Base-by-base conservation (phyloP, 2,797 vertebrate species). In the Coreius guichenoti region DNA sequence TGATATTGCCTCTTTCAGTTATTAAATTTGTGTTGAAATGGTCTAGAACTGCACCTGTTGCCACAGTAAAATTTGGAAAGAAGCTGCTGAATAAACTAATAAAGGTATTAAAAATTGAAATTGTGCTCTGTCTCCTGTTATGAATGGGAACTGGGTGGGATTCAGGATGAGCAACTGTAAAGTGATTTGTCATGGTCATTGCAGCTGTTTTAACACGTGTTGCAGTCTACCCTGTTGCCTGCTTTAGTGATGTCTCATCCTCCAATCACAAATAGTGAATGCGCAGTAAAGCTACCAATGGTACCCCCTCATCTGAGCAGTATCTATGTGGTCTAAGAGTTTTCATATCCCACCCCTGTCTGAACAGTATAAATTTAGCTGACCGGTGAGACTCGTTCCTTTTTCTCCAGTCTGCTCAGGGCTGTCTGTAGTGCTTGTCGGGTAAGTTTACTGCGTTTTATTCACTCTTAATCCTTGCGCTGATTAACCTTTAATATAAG, bases 31-130 rank as follows among this genome's bases (percentile, higher is more conserved):
- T 92, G 93, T 95, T 94, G 85, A 92, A 93, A 94, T 89, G 92
- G 92, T 94, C 93, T 93, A 94, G 91, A 95, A 91, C 91, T 93
- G 90, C 90, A 91, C 91, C 91, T 93, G 92, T 93, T 94, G 90
- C 92, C 93, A 95, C 94, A 92, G 91, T 91, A 88, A 88, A 92
- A 94, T 95, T 95, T 92, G 93, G 93, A 94, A 93, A 91, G 84
- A 93, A 92, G 94, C 95, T 95, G 95, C 95, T 94, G 94, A 93
- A 58, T 63, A 77, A 94, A 95, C 94, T 94, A 96, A 95, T 94
- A 95, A 95, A 95, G 92, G 88, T 94, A 94, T 92, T 92, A 93
- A 94, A 94, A 95, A 94, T 87, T 83, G 93, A 93, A 88, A 69
- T 89, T 76, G 88, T 90, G 89, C 87, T 65, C 63, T 14, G 75